Conservation (phyloP, 2,888 invertebrate genomes). For the Mimas tiliae region DNA sequence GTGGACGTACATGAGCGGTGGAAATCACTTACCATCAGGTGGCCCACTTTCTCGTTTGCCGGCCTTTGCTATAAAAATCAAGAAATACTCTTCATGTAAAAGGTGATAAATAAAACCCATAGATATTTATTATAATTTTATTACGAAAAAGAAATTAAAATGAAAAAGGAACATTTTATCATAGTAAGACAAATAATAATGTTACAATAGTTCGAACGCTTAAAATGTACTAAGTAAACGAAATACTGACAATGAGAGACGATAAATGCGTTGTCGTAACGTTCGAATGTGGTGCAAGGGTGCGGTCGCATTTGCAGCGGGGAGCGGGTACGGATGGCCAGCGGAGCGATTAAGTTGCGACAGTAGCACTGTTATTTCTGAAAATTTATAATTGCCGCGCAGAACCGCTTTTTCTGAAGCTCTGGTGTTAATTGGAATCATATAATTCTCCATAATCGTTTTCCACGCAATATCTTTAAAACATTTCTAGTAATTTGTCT, state of each 20-base stretch:
- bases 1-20: no score
- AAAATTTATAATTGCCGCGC: no score
- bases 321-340: not conserved
- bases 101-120: conserved; percentile 30
- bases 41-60: no score
- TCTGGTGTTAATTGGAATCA: not conserved
- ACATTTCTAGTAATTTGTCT: not conserved
- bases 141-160: conserved; percentile 57
- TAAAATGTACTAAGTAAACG: conserved; percentile 34
- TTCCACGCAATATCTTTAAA: no score
- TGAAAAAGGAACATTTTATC: conserved; percentile 57
- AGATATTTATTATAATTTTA: conserved; percentile 45
- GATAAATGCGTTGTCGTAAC: conserved; percentile 54
- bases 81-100: not conserved
- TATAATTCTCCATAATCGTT: not conserved
- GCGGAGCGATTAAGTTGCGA: not conserved
- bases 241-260: conserved; percentile 43
- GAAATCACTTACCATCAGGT: no score
- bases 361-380: not conserved
- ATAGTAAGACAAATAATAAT: conserved; percentile 39
- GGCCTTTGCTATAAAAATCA: no score
- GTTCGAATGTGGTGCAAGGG: conserved; percentile 32
- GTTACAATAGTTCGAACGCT: conserved; percentile 27
- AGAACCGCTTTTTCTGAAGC: not conserved
- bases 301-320: conserved; percentile 39